These are phyloP conservation scores for Eilema sororculum DNA, from an alignment of 2,888 invertebrate species.

Conservation along the genomic window DNA sequence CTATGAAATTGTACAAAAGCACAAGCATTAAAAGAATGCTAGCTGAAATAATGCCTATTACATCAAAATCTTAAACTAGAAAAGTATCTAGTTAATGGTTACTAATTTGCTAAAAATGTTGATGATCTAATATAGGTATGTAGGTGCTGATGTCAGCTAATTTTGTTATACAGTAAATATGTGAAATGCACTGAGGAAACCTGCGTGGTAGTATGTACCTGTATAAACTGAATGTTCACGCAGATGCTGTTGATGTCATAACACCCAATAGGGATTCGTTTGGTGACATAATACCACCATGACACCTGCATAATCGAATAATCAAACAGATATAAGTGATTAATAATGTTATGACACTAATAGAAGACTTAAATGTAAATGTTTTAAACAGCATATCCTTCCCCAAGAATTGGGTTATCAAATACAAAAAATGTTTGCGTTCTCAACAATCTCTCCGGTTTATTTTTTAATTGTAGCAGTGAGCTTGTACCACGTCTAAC, in stretches of 20 bases:
- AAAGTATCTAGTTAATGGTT: background rate
- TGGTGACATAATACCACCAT: slow-evolving; percentile 23
- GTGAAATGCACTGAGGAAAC: slow-evolving; percentile 22
- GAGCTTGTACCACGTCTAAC: too few relatives aligned
- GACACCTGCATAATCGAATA: background rate
- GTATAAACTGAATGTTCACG: slow-evolving; percentile 7
- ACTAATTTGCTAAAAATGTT: slow-evolving; percentile 8
- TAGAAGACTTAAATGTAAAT: background rate
- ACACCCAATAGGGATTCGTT: slow-evolving; percentile 21
- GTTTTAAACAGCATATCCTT: too few relatives aligned
- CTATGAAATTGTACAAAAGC: background rate
- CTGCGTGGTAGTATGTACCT: slow-evolving; percentile 15
- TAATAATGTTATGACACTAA: background rate
- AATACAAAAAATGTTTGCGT: background rate
- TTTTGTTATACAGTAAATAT: slow-evolving; percentile 23
- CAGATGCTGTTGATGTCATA: slow-evolving; percentile 22
- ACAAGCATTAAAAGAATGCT: background rate
- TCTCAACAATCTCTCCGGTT: background rate
- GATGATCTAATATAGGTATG: slow-evolving; percentile 5
- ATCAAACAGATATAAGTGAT: background rate
- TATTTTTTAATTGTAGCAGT: too few relatives aligned
- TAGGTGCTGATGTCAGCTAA: slow-evolving; percentile 23
- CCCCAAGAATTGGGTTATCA: too few relatives aligned
- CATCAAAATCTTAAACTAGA: background rate
- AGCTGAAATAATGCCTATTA: background rate